Evolutionary conservation across 2,888 invertebrate genomes (phyloP).

Genomic region (Torymus texanus): DNA sequence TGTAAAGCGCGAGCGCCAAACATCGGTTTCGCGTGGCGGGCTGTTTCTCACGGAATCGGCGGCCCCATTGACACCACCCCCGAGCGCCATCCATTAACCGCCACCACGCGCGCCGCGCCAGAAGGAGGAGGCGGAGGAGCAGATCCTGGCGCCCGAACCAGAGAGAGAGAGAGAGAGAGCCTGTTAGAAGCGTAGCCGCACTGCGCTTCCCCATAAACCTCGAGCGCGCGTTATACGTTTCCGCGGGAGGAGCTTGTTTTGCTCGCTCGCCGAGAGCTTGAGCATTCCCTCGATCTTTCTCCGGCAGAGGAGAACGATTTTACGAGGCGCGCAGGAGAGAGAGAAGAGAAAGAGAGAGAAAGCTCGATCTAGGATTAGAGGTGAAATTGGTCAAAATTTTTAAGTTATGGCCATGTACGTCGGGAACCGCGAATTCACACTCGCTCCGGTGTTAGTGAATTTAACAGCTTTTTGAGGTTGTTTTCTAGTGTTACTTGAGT

Average conservation of each 20-base stretch:
- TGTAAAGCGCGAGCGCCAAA: conserved; percentile 31
- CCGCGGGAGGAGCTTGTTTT: neutral
- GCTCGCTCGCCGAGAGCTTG: neutral
- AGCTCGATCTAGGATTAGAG: neutral
- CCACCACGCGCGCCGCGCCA: neutral
- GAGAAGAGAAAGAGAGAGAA: no score
- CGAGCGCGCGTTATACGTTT: neutral
- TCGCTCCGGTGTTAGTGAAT: no score
- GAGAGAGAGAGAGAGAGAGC: neutral
- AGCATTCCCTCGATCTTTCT: neutral
- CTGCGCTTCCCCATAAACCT: conserved; percentile 49
- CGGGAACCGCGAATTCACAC: no score
- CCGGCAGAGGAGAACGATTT: neutral
- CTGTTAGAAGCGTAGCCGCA: conserved; percentile 34
- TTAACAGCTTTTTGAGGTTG: no score
- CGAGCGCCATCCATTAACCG: conserved; percentile 47
- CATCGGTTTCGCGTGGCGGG: conserved; percentile 34
- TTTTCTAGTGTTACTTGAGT: no score
- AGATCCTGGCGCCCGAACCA: conserved; percentile 22
- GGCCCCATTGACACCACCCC: conserved; percentile 50
- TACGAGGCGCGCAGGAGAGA: no score
- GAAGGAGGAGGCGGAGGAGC: no score
- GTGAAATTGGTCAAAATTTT: conserved; percentile 2
- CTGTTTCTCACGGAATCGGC: conserved; percentile 45
- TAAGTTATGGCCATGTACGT: no score